phyloP scores from a whole-genome alignment of 1,140 invertebrate genomes.

The Aphis gossypii region DNA sequence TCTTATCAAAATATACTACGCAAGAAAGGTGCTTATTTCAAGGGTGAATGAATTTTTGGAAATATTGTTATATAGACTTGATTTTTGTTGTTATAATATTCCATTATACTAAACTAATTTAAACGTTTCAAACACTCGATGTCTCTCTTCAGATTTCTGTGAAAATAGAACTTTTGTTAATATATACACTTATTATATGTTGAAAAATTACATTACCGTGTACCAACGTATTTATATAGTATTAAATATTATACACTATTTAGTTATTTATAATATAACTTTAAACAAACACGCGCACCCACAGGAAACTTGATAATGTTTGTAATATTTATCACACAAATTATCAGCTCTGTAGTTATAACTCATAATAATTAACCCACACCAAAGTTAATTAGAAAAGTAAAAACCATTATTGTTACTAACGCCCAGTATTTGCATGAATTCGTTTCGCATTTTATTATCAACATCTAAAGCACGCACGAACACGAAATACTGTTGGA shows the following conservation, averaged over 20 bases:
- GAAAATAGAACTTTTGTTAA: no score
- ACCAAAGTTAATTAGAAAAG: not conserved
- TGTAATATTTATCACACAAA: not conserved
- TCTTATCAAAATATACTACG: not conserved
- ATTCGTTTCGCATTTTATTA: not conserved
- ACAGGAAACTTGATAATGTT: not conserved
- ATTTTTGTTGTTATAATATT: no score
- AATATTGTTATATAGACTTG: no score
- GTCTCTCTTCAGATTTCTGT: no score
- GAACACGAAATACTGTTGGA: not conserved
- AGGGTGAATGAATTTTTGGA: not conserved
- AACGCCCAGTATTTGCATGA: not conserved
- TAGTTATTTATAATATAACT: not conserved
- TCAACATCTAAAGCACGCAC: not conserved
- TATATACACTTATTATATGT: no score
- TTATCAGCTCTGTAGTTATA: not conserved
- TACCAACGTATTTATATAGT: no score
- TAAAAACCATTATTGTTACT: conserved; percentile 11
- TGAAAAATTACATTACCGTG: no score
- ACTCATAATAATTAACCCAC: not conserved
- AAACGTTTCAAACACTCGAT: no score
- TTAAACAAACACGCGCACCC: not conserved
- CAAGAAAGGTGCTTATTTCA: not conserved
- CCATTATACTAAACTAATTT: no score
- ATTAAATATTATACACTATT: not conserved